Evolutionary conservation across 2,888 invertebrate genomes (phyloP), one percentile per base, ranked within the genome.

Genomic region (Lysandra bellargus): DNA sequence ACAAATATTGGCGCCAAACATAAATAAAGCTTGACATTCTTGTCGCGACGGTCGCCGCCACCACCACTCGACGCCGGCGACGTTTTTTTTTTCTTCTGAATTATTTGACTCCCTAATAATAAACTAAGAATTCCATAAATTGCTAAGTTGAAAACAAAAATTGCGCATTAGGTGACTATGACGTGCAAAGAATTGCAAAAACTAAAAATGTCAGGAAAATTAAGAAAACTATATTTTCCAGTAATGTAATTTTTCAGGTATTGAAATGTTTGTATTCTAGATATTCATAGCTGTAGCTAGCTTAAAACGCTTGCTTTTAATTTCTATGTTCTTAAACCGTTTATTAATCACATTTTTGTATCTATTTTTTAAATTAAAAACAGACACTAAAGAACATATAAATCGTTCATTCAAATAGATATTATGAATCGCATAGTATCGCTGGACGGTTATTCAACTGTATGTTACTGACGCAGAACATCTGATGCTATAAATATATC

Each of bases 1-100:
- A 90, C 88, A 84, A 84, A 85, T 83, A 84, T 82, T 88, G 94
- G 94, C 94, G 94, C 94, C 94, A 87, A 90, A 87, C 88, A 85
- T 89, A 91, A 92, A 94, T 94, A 92, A 91, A 89, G 82, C 84
- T 84, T 86, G 88, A 87, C 87, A 87, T 81, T 80, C 64, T 75
- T 87, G 86, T 84, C 88, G 88, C 87, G 88, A 82, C 82, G 80
- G 81, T 82, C 80, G 82, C 77, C 75, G 78, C 64, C 74, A 64
- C 74, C 53, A 49, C 60, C 57, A 49, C 75, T 64, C 73, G 78
- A 33, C 40, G 37, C 40, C 74, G 74, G 72, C 74, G 44, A 61
- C 75, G 73, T 44, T 79, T 75, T 79, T 78, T 37, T 75, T 33
- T 75, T 69, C 64, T 80, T 60, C 72, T 78, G 64, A 78, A 81